Evolutionary conservation across 2,888 invertebrate species (phyloP), one percentile per base, ranked within the genome.

Genomic region (Rhorus exstirpatorius): DNA sequence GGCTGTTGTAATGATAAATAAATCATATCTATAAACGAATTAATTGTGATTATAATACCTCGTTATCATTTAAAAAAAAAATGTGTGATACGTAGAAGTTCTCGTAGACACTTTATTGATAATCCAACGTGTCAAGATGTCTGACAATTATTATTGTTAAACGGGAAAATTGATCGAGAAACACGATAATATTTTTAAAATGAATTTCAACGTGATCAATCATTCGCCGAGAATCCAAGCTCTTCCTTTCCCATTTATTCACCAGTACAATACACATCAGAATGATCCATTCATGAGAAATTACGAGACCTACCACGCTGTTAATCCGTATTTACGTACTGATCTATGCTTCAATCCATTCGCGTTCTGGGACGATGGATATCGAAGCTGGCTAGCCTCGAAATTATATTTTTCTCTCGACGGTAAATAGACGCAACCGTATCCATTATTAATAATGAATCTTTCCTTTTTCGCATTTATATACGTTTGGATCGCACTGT

Each of bases 151-250:
- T 6, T 19, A n/a, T 12, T 65, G 46, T 12, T 44, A 67, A 14
- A 35, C 12, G 12, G 0, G n/a, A 63, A 35, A 55, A 44, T 17
- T 1, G 4, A 61, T 60, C 35, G 8, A 31, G 10, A 49, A 61
- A 1, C 17, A 19, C 12, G 46, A 49, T 12, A 31, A 60, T 35
- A 8, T 38, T 24, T n/a, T 68, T 38, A 83, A 51, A 46, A 84
- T 84, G 86, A 80, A 88, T 68, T 79, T 81, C n/a, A 84, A 84
- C 26, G 55, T 77, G 21, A 63, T 83, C 21, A 81, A 85, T 53
- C 26, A 72, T n/a, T 63, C 55, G 58, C 60, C 83, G 19, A n/a
- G 67, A 3, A 61, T 41, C 10, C 63, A 63, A 44, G 81, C 83
- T 31, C 55, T 35, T 63, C 14, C 8, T 41, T 31, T 74, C 12